These are phyloP conservation scores for Conger conger DNA, from an alignment of 2,113 vertebrate species.

Conservation along the genomic window DNA sequence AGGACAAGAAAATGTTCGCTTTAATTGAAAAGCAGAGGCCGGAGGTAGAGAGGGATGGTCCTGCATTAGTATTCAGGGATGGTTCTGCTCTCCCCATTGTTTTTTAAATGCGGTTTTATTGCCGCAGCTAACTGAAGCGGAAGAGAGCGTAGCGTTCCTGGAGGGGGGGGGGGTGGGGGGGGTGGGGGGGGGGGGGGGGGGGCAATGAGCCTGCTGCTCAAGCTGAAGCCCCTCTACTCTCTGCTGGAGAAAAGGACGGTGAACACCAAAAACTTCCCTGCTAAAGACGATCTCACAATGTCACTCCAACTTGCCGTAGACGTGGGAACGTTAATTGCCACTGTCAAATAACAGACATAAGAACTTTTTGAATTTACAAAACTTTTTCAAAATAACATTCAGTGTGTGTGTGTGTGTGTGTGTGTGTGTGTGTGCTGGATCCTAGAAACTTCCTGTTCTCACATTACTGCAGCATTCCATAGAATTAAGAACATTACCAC, in stretches of 20 bases:
- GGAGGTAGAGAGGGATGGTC: neutral
- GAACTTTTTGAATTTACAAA: neutral
- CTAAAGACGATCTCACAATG: neutral
- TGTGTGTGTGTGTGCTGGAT: neutral
- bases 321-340: neutral
- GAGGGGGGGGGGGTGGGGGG: conserved; percentile 21
- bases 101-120: conserved; percentile 48
- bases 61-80: conserved; percentile 6
- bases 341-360: neutral
- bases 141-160: conserved; percentile 44
- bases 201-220: conserved; percentile 36
- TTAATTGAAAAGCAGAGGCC: neutral
- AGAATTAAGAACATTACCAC: too few species aligned
- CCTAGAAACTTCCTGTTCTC: neutral
- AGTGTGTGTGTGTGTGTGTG: neutral
- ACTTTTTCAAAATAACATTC: neutral
- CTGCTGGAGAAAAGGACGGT: neutral
- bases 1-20: neutral
- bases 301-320: neutral
- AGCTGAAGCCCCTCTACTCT: conserved; percentile 12
- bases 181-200: conserved; percentile 23
- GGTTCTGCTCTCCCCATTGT: conserved; percentile 41
- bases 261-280: neutral
- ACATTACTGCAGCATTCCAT: neutral
- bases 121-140: conserved; percentile 44